These are phyloP conservation scores for Cerceris ruficornis DNA, from an alignment of 2,888 invertebrate species.

Conservation along the genomic window DNA sequence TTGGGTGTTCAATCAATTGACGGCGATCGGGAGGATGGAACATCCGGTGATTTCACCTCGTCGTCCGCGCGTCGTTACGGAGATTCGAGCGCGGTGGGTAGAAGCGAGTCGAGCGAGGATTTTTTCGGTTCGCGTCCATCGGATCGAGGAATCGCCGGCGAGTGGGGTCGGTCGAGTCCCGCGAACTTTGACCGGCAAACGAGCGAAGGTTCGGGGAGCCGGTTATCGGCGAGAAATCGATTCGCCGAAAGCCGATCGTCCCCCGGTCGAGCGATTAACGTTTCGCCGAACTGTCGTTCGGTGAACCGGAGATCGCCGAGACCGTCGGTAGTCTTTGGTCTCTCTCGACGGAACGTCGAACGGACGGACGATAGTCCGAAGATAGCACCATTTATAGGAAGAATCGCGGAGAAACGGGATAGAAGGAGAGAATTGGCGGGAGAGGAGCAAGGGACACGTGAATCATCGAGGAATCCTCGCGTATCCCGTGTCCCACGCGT, in stretches of 20 bases:
- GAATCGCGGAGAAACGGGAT: conserved; percentile 30
- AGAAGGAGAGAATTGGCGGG: conserved; percentile 18
- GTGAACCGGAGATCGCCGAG: conserved; percentile 26
- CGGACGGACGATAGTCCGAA: background rate
- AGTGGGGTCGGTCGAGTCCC: background rate
- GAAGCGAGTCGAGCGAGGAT: background rate
- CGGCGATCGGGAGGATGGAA: conserved; percentile 48
- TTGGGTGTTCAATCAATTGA: conserved; percentile 64
- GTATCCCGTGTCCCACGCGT: conserved; percentile 60
- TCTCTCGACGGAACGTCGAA: background rate
- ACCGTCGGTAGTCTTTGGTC: conserved; percentile 7
- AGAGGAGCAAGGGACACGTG: conserved; percentile 31
- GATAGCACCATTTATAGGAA: conserved; percentile 18
- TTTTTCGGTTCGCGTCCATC: background rate
- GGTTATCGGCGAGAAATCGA: background rate
- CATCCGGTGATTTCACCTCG: conserved; percentile 46
- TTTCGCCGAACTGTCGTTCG: conserved; percentile 41
- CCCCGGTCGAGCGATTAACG: conserved; percentile 19
- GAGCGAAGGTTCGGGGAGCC: background rate
- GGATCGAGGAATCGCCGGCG: background rate
- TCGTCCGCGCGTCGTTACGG: conserved; percentile 11
- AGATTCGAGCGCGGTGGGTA: conserved; percentile 15
- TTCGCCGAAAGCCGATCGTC: conserved; percentile 25
- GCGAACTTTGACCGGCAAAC: background rate
- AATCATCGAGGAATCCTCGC: conserved; percentile 44